Base-by-base conservation (phyloP, 2,888 invertebrate species). In the Mamestra brassicae region DNA sequence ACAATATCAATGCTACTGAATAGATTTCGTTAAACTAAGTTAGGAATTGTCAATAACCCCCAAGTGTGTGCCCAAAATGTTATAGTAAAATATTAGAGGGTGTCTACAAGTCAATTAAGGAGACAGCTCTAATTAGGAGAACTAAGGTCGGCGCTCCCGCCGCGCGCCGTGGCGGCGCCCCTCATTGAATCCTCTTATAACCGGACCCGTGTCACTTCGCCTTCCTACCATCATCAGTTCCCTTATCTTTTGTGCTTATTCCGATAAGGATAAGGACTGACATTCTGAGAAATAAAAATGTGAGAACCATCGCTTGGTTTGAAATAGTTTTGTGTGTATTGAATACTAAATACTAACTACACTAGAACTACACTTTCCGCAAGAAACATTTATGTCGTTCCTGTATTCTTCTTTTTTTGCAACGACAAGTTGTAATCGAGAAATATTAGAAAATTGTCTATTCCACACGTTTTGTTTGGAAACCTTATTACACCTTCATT, bases 81-180 rank as follows among this genome's bases (percentile, higher is more conserved):
- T 63, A 42, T n/a, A 71, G 58, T 76, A 65, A 77, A 76, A 79
- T 72, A 74, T 74, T 65, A 73, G 65, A 68, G 71, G 80, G 65
- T 81, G 80, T 76, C 81, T 76, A 65, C 63, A 55, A 75, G 75
- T 80, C 76, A 74, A 84, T 85, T 81, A 81, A 64, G 66, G 77
- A 82, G 75, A 74, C 75, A 71, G 74, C 76, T 81, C 76, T 88
- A 89, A 89, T 87, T 89, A 87, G 83, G 71, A 80, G 73, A 65
- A 60, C 76, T 78, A 71, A 70, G 65, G 73, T 52, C 67, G 47
- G 57, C 62, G 38, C 11, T 15, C 62, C 69, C 60, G 78, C 63
- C 83, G 70, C 72, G 61, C 50, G 76, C 63, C 84, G 71, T 71
- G 60, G 38, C 63, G 85, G 70, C 77, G 78, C 78, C 77, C 64